Evolutionary conservation across 2,113 vertebrate genomes (phyloP), one percentile per base, ranked within the genome.

Genomic region (Pollachius pollachius): DNA sequence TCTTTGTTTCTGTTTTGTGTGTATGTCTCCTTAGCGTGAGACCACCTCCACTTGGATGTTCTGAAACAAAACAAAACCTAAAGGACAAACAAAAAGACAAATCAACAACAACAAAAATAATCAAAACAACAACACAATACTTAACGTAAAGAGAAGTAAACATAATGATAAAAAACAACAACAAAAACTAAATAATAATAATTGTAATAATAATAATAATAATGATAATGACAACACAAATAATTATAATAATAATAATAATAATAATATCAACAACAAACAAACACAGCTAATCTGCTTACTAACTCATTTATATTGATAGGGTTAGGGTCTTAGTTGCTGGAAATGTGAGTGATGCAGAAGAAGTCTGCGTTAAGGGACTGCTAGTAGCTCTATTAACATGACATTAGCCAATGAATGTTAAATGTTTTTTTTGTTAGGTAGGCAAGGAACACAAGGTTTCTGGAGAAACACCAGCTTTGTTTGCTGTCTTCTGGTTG

Each of bases 41-140:
- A 89, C 78, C 88, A 85, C 93, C 92, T 96, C 95, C 94, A 95
- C 92, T 89, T 95, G 95, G 88, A 94, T 93, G 93, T 94, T 97
- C 94, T 96, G 95, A 97, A 95, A 97, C 91, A 96, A 95, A 91
- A 95, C 95, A 97, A 96, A 96, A 92, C 95, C 95, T 97, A 94
- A 96, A 95, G 94, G 88, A 94, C 91, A 92, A 90, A 85, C 69
- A 70, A 9, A 23, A 84, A 82, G 86, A 60, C 88, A 75, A 34
- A 63, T 16, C 65, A 79, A 83, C 65, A 52, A 84, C 2, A 75
- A 88, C 90, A 86, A 52, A n/a, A n/a, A 16, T 68, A 68, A 71
- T 62, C 15, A 64, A n/a, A 59, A 19, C 52, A 34, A 71, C 41
- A 52, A 65, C 23, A 62, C 16, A 69, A 64, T 19, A 74, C 7